Conservation (phyloP, 2,888 invertebrate species). For the Clostera curtula region DNA sequence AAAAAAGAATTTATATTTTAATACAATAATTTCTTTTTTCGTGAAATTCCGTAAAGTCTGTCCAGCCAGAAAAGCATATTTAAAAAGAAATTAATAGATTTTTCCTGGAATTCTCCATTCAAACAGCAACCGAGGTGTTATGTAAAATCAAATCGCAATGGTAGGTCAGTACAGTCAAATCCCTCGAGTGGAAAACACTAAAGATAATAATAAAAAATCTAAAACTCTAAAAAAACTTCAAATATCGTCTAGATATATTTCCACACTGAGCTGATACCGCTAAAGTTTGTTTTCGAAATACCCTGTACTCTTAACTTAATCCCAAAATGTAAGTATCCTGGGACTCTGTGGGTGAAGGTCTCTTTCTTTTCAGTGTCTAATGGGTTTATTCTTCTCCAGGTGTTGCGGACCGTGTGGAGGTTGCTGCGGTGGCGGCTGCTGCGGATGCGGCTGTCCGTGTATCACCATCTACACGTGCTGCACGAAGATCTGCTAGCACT, state of each 20-base stretch:
- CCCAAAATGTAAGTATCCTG: slow-evolving; percentile 31
- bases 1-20: too few relatives aligned
- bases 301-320: slow-evolving; percentile 17
- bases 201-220: slow-evolving; percentile 35
- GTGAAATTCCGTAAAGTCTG: slow-evolving; percentile 1
- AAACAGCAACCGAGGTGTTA: slow-evolving; percentile 29
- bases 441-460: slow-evolving; percentile 43
- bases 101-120: slow-evolving; percentile 22
- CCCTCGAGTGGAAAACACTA: slow-evolving; percentile 29
- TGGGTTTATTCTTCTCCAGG: too few relatives aligned
- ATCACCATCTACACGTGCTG: slow-evolving; percentile 64
- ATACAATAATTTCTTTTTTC: neutral
- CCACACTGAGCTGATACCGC: too few relatives aligned
- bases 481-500: slow-evolving; percentile 57
- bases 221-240: slow-evolving; percentile 14
- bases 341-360: neutral
- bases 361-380: neutral
- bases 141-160: slow-evolving; percentile 20
- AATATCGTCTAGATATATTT: slow-evolving; percentile 1
- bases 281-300: too few relatives aligned
- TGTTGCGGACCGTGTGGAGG: slow-evolving; percentile 43
- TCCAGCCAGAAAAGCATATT: neutral
- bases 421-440: slow-evolving; percentile 26
- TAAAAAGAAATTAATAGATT: neutral
- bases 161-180: slow-evolving; percentile 45